phyloP scores from a whole-genome alignment of 2,888 invertebrate genomes.

The Sphinx pinastri region DNA sequence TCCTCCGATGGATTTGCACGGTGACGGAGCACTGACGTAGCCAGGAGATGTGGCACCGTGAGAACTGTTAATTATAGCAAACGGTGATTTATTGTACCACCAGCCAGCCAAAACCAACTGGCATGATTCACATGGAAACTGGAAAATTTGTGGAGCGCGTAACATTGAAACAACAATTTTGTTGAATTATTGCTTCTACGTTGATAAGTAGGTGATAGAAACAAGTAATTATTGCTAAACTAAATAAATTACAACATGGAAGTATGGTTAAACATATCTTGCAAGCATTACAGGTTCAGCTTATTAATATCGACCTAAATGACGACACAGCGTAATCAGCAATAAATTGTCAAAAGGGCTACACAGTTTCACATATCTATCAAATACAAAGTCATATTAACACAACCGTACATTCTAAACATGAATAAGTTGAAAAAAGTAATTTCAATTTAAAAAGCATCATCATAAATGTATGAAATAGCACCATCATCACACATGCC shows the following conservation, averaged over 20 bases:
- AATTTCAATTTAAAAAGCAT: background rate
- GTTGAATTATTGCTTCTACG: background rate
- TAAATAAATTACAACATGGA: background rate
- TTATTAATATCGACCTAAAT: background rate
- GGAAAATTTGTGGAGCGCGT: background rate
- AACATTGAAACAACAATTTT: background rate
- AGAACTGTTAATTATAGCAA: slow-evolving; percentile 20
- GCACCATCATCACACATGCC: slow-evolving; percentile 34
- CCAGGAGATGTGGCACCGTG: slow-evolving; percentile 19
- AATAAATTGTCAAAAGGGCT: background rate
- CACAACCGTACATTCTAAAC: background rate
- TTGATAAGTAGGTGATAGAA: background rate
- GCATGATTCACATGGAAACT: slow-evolving; percentile 3
- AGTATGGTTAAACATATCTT: background rate
- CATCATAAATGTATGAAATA: slow-evolving; percentile 32
- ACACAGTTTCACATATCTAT: background rate
- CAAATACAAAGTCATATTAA: background rate
- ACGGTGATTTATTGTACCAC: slow-evolving; percentile 10
- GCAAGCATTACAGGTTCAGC: background rate
- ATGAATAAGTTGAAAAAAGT: background rate
- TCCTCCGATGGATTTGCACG: slow-evolving; percentile 47
- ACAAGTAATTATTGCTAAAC: background rate
- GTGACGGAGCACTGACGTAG: slow-evolving; percentile 35
- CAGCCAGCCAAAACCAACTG: slow-evolving; percentile 9
- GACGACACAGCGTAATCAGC: background rate